Evolutionary conservation across 2,113 vertebrate species (phyloP), one percentile per base, ranked within the genome.

Genomic region (Rhinolophus sinicus): DNA sequence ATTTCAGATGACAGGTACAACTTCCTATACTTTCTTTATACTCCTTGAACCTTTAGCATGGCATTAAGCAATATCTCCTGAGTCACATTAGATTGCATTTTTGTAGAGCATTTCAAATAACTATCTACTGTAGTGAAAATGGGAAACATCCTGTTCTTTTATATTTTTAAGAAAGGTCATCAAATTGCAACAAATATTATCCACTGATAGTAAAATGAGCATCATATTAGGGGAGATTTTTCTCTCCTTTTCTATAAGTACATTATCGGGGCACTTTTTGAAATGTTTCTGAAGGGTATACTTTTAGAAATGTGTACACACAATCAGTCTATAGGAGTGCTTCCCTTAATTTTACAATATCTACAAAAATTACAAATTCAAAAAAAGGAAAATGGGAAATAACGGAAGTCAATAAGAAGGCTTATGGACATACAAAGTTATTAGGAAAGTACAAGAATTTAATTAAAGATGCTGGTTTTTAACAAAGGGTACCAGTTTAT

Each of bases 331-430:
- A 92, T 93, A 95, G 40, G 60, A 95, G 92, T 97, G 93, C 94
- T 97, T 95, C 72, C 64, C 40, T 96, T 97, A 96, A 96, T 97
- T 97, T 97, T 97, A 97, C 92, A 97, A 81, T 97, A 91, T 60
- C 65, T 92, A 88, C 93, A 87, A 64, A 92, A 95, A 95, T 35
- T 93, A 92, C 52, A 97, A 97, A 97, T 70, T 87, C 93, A 65
- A 70, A 70, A 94, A 93, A 38, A 52, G 44, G n/a, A 94, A 98
- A 98, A 97, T 8, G 78, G 72, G 90, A 98, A 98, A 96, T 96
- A 98, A 97, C 84, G 96, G 93, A 98, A 99, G 98, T 98, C 98
- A 97, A 98, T 98, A 96, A 65, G 77, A 97, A 97, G 73, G 86
- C 95, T 97, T 97, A 97, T 5, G 80, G 98, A 98, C 97, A 97